These are phyloP conservation scores for Tanypteryx hageni DNA, from an alignment of 2,888 invertebrate species.

Conservation along the genomic window DNA sequence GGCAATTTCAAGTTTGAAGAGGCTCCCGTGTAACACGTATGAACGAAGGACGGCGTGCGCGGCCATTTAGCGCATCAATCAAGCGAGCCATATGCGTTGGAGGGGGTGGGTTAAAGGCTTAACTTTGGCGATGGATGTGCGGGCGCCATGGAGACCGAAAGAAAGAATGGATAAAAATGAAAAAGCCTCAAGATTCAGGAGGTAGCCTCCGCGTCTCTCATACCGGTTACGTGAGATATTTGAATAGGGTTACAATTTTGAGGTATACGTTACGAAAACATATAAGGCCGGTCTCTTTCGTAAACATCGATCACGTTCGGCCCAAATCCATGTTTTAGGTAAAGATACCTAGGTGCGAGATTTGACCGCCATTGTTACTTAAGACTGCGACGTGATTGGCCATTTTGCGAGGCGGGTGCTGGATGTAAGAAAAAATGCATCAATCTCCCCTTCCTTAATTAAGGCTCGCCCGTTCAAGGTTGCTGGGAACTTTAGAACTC, in stretches of 20 bases:
- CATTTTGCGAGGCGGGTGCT: too few relatives aligned
- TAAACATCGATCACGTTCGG: not conserved
- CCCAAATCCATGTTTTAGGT: not conserved
- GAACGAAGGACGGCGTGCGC: not conserved
- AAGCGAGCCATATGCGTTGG: not conserved
- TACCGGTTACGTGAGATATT: too few relatives aligned
- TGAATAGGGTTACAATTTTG: too few relatives aligned
- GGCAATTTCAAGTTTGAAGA: not conserved
- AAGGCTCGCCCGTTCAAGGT: too few relatives aligned
- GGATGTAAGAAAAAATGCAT: too few relatives aligned
- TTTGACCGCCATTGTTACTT: too few relatives aligned
- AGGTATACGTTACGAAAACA: too few relatives aligned
- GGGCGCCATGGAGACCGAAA: not conserved
- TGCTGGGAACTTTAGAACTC: too few relatives aligned
- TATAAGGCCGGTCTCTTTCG: too few relatives aligned
- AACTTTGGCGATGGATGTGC: not conserved
- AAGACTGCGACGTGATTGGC: too few relatives aligned
- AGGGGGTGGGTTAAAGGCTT: too few relatives aligned
- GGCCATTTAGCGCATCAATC: slow-evolving; percentile 3
- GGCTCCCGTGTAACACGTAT: not conserved
- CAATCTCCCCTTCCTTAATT: too few relatives aligned
- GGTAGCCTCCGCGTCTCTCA: not conserved
- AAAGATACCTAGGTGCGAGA: not conserved
- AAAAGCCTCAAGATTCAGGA: not conserved
- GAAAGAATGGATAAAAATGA: not conserved